A percentile compares a stretch with the other conserved stretches of the same genome.
Evolutionary conservation across 2,113 vertebrate genomes (phyloP).

Genomic region (Taxidea taxus): DNA sequence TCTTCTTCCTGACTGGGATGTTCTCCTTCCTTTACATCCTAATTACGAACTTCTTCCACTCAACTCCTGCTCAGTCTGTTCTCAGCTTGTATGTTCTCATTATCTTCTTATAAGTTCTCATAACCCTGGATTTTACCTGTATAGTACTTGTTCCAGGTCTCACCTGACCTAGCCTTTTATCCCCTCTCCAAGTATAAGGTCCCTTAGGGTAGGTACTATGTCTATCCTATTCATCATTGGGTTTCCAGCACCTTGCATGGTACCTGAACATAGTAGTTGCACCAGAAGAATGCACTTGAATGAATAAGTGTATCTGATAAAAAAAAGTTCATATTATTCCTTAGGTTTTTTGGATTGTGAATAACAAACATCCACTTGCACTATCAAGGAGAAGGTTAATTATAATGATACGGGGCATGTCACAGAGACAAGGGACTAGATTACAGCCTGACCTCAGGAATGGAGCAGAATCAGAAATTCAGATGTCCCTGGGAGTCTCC

Average conservation of each 20-base stretch:
- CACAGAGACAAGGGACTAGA: neutral
- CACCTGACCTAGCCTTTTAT: neutral
- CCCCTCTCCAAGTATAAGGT: neutral
- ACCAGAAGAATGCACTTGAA: neutral
- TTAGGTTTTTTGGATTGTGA: neutral
- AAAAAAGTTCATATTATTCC: neutral
- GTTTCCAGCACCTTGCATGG: neutral
- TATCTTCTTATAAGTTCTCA: neutral
- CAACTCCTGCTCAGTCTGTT: neutral
- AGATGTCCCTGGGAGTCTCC: neutral
- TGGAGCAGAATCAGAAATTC: constrained; percentile 11
- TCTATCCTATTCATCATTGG: neutral
- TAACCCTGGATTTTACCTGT: neutral
- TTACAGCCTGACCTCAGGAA: neutral
- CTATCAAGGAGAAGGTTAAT: neutral
- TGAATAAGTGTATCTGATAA: neutral
- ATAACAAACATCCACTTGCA: neutral
- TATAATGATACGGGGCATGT: neutral
- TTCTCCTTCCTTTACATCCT: neutral
- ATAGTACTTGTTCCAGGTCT: neutral
- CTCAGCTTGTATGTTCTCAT: neutral
- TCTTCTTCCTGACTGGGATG: neutral
- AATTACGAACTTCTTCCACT: neutral
- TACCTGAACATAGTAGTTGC: neutral
- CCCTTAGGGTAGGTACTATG: neutral